Conservation (phyloP, 2,888 invertebrate genomes). For the Zelleria hepariella region DNA sequence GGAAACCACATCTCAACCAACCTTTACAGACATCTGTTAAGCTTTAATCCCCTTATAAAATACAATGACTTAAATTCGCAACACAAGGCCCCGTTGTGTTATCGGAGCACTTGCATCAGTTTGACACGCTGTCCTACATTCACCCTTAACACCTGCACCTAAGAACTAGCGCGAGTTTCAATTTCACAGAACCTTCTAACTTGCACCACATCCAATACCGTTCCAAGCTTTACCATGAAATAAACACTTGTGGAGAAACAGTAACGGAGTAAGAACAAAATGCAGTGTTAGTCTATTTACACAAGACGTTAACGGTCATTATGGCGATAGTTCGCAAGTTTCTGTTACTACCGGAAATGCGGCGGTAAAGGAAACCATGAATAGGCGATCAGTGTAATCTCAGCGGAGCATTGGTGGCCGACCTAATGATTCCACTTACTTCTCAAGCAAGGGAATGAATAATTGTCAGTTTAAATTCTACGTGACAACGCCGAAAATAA, state of each 20-base stretch:
- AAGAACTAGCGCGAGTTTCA: not conserved
- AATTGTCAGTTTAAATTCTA: no score
- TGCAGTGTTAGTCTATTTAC: not conserved
- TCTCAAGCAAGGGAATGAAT: no score
- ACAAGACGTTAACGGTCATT: not conserved
- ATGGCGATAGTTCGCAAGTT: not conserved
- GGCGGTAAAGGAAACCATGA: not conserved
- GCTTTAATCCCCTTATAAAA: not conserved
- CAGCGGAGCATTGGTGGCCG: not conserved
- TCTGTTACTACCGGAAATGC: conserved; percentile 3
- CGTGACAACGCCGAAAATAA: no score
- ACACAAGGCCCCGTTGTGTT: conserved; percentile 29
- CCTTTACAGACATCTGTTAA: not conserved
- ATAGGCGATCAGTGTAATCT: not conserved
- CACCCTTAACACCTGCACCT: conserved; percentile 23
- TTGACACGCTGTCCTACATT: conserved; percentile 20
- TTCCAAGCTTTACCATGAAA: not conserved
- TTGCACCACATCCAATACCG: not conserved
- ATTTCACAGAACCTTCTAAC: not conserved
- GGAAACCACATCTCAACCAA: not conserved
- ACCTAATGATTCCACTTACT: not conserved
- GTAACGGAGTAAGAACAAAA: not conserved
- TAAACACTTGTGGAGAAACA: not conserved
- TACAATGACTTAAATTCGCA: conserved; percentile 6
- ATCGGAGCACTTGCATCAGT: conserved; percentile 25